Evolutionary conservation across 2,113 vertebrate species (phyloP).

Genomic region (Hippocampus zosterae): DNA sequence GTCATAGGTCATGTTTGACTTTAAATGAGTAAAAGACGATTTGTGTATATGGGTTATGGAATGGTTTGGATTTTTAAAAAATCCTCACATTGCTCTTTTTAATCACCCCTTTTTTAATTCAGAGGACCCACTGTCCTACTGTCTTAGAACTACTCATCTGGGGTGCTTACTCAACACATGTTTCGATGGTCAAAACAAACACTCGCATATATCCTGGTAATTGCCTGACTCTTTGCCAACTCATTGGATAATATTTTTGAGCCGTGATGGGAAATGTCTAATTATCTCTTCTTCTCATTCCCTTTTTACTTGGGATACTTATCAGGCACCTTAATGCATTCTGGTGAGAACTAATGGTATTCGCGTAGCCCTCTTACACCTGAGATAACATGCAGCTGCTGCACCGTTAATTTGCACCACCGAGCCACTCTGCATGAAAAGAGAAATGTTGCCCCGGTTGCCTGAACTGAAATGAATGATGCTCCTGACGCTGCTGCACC

Average conservation of each 20-base stretch:
- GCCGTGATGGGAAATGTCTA: neutral
- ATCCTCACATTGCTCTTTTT: too few relatives aligned
- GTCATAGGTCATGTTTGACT: neutral
- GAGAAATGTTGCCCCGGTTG: conserved; percentile 33
- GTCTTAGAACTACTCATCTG: too few relatives aligned
- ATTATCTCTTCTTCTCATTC: neutral
- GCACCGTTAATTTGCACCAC: conserved; percentile 23
- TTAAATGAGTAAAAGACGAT: neutral
- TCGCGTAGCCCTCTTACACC: neutral
- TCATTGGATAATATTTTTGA: neutral
- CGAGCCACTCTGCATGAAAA: conserved; percentile 26
- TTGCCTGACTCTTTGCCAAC: neutral
- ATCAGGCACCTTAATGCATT: conserved; percentile 4
- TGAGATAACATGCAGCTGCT: conserved; percentile 34
- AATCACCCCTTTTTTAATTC: too few relatives aligned
- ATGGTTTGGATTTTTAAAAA: neutral
- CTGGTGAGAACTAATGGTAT: neutral
- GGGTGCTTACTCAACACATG: too few relatives aligned
- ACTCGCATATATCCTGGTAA: neutral
- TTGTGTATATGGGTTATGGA: neutral
- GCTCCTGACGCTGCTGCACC: conserved; percentile 47
- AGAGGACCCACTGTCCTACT: too few relatives aligned
- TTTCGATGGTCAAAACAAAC: too few relatives aligned
- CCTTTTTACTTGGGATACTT: neutral
- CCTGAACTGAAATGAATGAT: conserved; percentile 47